Evolutionary conservation across 2,113 vertebrate species (phyloP).

Genomic region (Datnioides undecimradiatus): DNA sequence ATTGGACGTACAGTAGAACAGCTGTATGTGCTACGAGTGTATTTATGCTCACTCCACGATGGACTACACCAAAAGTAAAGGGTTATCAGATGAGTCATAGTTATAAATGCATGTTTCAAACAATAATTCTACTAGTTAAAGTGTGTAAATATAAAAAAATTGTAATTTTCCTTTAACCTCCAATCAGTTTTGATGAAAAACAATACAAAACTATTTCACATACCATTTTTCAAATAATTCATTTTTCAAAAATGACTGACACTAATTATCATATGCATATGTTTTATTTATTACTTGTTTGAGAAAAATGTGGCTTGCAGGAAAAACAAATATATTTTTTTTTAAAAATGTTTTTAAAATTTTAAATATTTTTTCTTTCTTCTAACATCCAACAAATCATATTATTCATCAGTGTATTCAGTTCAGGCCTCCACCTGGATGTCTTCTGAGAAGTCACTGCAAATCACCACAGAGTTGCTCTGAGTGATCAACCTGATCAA

Average conservation of each 20-base stretch:
- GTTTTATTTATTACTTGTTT: no score
- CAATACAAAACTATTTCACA: no score
- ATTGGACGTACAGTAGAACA: conserved; percentile 23
- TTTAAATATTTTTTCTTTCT: no score
- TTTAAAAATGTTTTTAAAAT: no score
- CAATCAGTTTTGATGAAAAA: background rate
- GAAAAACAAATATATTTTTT: no score
- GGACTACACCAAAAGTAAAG: background rate
- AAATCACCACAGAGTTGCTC: background rate
- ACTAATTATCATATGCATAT: no score
- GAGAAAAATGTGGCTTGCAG: no score
- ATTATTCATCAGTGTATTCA: no score
- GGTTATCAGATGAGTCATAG: background rate
- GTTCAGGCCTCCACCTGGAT: no score
- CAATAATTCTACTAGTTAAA: background rate
- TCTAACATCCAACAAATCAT: no score
- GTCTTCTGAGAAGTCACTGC: background rate
- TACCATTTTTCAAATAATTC: no score
- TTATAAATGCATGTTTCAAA: background rate
- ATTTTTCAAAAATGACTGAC: no score
- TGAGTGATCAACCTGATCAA: background rate
- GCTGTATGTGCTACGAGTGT: conserved; percentile 1
- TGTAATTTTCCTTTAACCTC: background rate
- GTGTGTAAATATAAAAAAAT: background rate
- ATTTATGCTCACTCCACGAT: background rate